Evolutionary conservation across 2,888 invertebrate genomes (phyloP).

Genomic region (Netelia melanura): DNA sequence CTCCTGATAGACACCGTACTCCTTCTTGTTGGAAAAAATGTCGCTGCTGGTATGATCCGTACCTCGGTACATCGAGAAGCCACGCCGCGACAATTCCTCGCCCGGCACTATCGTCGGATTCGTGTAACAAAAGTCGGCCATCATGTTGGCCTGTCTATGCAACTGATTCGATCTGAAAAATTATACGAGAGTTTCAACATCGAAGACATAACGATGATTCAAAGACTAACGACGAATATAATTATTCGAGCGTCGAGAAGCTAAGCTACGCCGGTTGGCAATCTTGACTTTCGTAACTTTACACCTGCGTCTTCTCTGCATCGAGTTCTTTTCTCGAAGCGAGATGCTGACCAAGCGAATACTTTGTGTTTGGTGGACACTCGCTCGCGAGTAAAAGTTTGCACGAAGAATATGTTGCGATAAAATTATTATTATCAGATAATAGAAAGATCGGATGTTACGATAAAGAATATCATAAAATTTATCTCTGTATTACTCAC

Average conservation of each 20-base stretch:
- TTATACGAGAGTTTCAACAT: not conserved
- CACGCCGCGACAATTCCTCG: conserved; percentile 87
- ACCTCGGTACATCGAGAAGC: conserved; percentile 87
- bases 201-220: no score
- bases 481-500: conserved; percentile 74
- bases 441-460: not conserved
- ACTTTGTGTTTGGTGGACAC: not conserved
- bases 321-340: conserved; percentile 7
- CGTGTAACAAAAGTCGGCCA: conserved; percentile 84
- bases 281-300: conserved; percentile 49
- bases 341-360: conserved; percentile 39
- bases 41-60: conserved; percentile 82
- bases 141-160: conserved; percentile 79
- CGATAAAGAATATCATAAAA: not conserved
- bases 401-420: not conserved
- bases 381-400: not conserved
- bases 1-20: conserved; percentile 75
- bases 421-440: not conserved
- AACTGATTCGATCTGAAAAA: conserved; percentile 78
- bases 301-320: conserved; percentile 39
- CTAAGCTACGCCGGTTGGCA: not conserved
- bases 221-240: no score
- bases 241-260: not conserved
- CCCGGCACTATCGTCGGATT: conserved; percentile 87
- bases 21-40: conserved; percentile 71